These are phyloP conservation scores for Magallana angulata DNA, from an alignment of 1,140 invertebrate genomes.

Conservation along the genomic window DNA sequence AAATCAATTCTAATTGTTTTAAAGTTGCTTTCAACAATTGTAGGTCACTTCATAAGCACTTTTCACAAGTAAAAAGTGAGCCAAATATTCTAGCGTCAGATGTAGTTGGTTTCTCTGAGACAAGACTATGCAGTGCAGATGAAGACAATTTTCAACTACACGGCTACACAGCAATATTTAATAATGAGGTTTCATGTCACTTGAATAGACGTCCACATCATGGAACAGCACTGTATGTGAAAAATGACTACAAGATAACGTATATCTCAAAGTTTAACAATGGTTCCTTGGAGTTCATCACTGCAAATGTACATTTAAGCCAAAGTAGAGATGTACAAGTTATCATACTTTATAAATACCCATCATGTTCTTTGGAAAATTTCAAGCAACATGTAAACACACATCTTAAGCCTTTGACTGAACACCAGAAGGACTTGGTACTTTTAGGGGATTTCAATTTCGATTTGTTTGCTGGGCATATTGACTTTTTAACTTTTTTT, in stretches of 20 bases:
- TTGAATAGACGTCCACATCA: constrained; percentile 4
- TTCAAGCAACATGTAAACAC: background rate
- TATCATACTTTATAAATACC: constrained; percentile 28
- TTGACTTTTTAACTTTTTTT: constrained; percentile 42
- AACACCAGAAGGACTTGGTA: background rate
- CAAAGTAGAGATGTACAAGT: background rate
- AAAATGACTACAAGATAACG: background rate
- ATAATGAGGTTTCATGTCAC: background rate
- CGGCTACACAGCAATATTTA: background rate
- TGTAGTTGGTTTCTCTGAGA: constrained; percentile 46
- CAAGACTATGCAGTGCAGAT: constrained; percentile 36
- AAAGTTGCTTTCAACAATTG: background rate
- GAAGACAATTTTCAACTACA: background rate
- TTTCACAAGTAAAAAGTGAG: constrained; percentile 12
- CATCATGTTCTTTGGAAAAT: constrained; percentile 25
- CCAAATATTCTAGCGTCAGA: constrained; percentile 34
- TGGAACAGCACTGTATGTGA: constrained; percentile 18
- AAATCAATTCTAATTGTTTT: background rate
- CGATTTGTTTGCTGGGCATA: constrained; percentile 38
- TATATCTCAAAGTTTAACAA: background rate
- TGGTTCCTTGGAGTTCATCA: constrained; percentile 6
- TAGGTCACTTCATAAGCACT: constrained; percentile 16
- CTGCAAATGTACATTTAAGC: background rate
- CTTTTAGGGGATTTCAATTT: constrained; percentile 51
- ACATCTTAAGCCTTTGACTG: background rate